A percentile compares a stretch with the other conserved stretches of the same genome.
Conservation (phyloP, 2,797 vertebrate species). For the Paguma larvata region DNA sequence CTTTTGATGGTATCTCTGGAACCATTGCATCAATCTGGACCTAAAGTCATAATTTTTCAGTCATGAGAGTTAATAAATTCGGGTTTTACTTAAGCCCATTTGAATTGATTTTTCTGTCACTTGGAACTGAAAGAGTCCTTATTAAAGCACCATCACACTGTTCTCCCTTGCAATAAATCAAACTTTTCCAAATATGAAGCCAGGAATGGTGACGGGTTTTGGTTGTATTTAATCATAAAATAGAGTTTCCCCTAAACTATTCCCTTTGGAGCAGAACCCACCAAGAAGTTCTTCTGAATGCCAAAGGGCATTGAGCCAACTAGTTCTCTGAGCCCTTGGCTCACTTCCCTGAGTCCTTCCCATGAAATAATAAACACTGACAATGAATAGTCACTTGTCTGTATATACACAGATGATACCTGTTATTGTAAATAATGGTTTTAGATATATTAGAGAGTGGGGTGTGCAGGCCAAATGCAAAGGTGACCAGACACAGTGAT, state of each 20-base stretch:
- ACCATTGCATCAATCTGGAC: constrained; percentile 8
- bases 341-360: background rate
- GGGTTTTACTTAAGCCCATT: background rate
- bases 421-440: background rate
- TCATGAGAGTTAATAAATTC: background rate
- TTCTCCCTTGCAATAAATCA: constrained; percentile 49
- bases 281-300: background rate
- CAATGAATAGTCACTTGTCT: background rate
- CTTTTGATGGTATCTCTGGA: constrained; percentile 5
- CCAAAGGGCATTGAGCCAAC: background rate
- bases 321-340: background rate
- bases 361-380: constrained; percentile 10
- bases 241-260: background rate
- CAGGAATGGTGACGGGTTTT: background rate
- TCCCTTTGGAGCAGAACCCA: background rate
- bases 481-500: background rate
- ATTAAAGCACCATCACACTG: background rate
- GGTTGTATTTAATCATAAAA: constrained; percentile 18
- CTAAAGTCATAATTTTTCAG: constrained; percentile 38
- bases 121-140: background rate
- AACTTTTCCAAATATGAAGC: constrained; percentile 35
- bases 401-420: background rate
- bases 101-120: background rate
- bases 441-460: background rate
- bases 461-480: background rate